Base-by-base conservation (phyloP, 2,113 vertebrate species). In the Rhadina sibilatrix region DNA sequence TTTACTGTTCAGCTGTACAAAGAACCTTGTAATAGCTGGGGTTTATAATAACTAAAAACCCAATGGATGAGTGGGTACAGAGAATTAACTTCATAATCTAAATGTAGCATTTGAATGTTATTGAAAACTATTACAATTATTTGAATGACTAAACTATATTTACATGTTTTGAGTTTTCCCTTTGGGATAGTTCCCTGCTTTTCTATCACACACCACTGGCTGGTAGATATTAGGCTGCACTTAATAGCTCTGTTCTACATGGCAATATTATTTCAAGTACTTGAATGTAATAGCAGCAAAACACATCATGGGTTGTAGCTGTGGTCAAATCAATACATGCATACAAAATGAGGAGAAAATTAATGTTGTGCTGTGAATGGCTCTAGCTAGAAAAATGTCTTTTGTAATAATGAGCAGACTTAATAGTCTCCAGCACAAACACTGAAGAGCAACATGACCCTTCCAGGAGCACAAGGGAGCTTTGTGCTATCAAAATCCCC, bases 61-160 rank as follows among this genome's bases (percentile, higher is more conserved):
- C 75, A 65, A 19, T 80, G 89, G 74, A 69, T 94, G 78, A 85
- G 53, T 72, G 81, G 33, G 37, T 76, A 69, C 66, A 56, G 70
- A 75, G 81, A 93, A 94, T 79, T 85, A 87, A 80, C 94, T 84
- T 76, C 59, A 56, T 94, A 46, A 95, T 96, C 72, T 46, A 59
- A 77, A 77, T 46, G 64, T 42, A 83, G 63, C 35, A 47, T 95
- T 63, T 90, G 28, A 91, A 38, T 76, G 74, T 61, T 87, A 93
- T 47, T 83, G 84, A 85, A 96, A 90, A 94, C 70, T 90, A 85
- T 87, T 78, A 54, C 8, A 84, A 95, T 91, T 93, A 93, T 82
- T 89, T 94, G 74, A 96, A 68, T 80, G 49, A 42, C 87, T 77
- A 42, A 81, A 65, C 28, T 76, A 11, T 91, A 87, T 95, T 96